Evolutionary conservation across 2,797 vertebrate species (phyloP).

Genomic region (Simalia tracyae): DNA sequence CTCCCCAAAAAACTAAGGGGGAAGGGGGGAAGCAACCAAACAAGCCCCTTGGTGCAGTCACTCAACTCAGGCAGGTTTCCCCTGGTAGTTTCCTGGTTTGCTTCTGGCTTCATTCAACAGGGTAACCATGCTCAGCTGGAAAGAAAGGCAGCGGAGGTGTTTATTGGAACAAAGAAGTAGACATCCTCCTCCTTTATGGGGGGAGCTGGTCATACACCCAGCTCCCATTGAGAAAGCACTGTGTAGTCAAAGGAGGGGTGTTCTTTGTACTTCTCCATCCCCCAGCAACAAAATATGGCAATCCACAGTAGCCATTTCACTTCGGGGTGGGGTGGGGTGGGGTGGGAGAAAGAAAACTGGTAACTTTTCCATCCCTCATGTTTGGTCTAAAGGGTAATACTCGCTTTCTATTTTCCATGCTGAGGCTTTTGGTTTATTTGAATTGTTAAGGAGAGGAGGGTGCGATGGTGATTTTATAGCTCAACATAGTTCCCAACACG

Average conservation of each 20-base stretch:
- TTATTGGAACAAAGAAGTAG: background rate
- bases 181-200: background rate
- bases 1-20: background rate
- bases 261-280: background rate
- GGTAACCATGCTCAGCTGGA: background rate
- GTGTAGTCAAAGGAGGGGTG: background rate
- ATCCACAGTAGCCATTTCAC: background rate
- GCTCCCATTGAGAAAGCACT: background rate
- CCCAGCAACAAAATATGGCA: background rate
- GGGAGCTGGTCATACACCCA: background rate
- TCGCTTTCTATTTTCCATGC: no score
- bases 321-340: no score
- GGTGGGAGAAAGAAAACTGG: background rate
- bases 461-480: background rate
- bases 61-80: background rate
- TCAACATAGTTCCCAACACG: background rate
- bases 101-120: background rate
- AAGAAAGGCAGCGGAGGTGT: background rate
- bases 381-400: background rate
- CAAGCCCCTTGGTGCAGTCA: slow-evolving; percentile 4
- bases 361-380: background rate
- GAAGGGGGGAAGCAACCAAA: slow-evolving; percentile 24
- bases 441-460: background rate
- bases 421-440: background rate
- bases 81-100: background rate